Evolutionary conservation across 2,888 invertebrate species (phyloP), one percentile per base, ranked within the genome.

Genomic region (Eremobia ochroleuca): DNA sequence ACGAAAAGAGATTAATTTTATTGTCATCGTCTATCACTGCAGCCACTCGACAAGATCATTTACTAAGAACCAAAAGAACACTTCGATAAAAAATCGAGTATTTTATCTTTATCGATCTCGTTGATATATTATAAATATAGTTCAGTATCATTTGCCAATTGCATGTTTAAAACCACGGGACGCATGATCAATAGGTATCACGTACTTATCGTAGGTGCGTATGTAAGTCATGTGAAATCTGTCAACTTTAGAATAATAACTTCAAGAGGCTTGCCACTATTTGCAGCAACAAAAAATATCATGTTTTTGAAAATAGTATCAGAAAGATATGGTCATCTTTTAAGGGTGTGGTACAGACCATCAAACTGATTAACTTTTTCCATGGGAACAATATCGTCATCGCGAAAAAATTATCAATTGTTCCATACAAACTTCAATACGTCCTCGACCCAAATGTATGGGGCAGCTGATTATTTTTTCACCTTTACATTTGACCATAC

Each of bases 71-170:
- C 52, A 61, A n/a, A 34, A 52, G 18, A 72, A 70, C 13, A 52
- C 28, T 58, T 55, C 6, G 77, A 82, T 83, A 76, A 83, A 73
- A 83, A 79, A 83, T 59, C 69, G 66, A 76, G 21, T 37, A 83
- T 68, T 49, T 76, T 79, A 79, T 83, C 83, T 25, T 28, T 59
- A 71, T 40, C 28, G 46, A 59, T 70, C 55, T 65, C 4, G 34
- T n/a, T 43, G 80, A 68, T n/a, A n/a, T n/a, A n/a, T n/a, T 65
- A 43, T 25, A 4, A 59, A 72, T 67, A 77, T 62, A 77, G 37
- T 21, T 8, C 18, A 31, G 13, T 52, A 64, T 59, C 65, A 77
- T 58, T 61, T 52, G 68, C 13, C 59, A 46, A 15, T n/a, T 66
- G 58, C 37, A 66, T 73, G 72, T 34, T 25, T 28, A 21, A 49